A percentile compares a stretch with the other conserved stretches of the same genome.
These are phyloP conservation scores for Cairina moschata DNA, from an alignment of 2,113 vertebrate genomes.

Conservation along the genomic window DNA sequence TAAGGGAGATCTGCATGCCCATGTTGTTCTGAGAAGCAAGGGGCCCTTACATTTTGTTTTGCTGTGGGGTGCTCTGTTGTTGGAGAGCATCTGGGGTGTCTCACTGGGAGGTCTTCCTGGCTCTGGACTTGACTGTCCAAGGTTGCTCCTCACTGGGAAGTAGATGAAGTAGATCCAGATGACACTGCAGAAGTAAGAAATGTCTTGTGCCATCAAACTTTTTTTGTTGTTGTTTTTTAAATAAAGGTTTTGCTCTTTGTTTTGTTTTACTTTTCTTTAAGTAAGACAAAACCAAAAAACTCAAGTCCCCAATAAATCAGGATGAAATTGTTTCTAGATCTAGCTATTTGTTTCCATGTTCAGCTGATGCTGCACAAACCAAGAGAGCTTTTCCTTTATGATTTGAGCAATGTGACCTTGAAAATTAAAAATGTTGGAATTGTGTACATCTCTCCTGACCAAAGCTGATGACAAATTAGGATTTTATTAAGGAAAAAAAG, in stretches of 20 bases:
- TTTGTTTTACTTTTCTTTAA: background rate
- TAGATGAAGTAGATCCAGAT: background rate
- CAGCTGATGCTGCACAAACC: background rate
- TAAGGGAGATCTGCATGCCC: background rate
- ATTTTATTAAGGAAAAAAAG: background rate
- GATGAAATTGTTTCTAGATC: conserved; percentile 44
- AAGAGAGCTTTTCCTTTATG: background rate
- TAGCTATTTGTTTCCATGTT: background rate
- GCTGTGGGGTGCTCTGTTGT: background rate
- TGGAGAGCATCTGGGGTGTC: background rate
- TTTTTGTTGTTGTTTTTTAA: background rate
- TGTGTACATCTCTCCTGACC: background rate
- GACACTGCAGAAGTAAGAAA: background rate
- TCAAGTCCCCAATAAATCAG: background rate
- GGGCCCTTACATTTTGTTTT: background rate
- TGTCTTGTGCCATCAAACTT: background rate
- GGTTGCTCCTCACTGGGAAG: accelerated
- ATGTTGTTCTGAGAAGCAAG: accelerated
- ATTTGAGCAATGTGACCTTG: background rate
- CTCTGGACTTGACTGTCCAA: background rate
- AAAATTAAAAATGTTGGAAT: conserved; percentile 1
- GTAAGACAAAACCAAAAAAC: background rate
- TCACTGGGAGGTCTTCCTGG: background rate
- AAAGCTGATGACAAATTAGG: background rate
- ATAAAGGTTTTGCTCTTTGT: background rate